A percentile compares a stretch with the other conserved stretches of the same genome.
Conservation (phyloP, 92 coral and sea anemone species). For the Zoanthus sociatus region DNA sequence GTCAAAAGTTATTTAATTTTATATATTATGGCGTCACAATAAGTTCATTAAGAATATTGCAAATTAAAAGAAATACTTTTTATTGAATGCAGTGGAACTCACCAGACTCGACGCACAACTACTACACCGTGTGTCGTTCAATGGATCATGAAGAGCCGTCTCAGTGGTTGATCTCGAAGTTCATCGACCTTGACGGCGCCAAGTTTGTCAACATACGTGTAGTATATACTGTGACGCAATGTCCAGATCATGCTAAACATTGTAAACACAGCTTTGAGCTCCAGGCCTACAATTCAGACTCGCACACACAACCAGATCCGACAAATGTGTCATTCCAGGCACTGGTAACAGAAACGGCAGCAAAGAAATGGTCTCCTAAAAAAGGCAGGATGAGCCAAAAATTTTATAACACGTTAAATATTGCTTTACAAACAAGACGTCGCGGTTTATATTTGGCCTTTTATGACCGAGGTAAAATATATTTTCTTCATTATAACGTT, state of each 20-base stretch:
- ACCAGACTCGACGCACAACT: not conserved
- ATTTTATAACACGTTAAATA: slow-evolving; percentile 15
- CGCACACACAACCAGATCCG: slow-evolving; percentile 58
- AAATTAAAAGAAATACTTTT: not conserved
- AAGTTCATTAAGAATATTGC: not conserved
- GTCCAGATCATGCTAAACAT: not conserved
- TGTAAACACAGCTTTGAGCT: slow-evolving; percentile 66
- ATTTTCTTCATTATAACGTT: not conserved
- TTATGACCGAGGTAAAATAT: slow-evolving; percentile 53
- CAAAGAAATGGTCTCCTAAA: not conserved
- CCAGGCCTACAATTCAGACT: slow-evolving; percentile 55
- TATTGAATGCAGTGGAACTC: slow-evolving; percentile 45
- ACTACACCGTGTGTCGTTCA: slow-evolving; percentile 54
- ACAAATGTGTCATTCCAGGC: not conserved
- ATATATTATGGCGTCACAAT: not conserved
- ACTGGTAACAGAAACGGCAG: slow-evolving; percentile 27
- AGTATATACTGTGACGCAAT: slow-evolving; percentile 49
- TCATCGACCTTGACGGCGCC: slow-evolving; percentile 64
- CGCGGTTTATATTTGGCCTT: slow-evolving; percentile 73
- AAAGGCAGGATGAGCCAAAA: not conserved
- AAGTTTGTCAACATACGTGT: slow-evolving; percentile 60
- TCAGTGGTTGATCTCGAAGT: slow-evolving; percentile 74
- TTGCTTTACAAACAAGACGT: slow-evolving; percentile 42
- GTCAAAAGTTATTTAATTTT: not conserved
- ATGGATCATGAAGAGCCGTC: slow-evolving; percentile 27